These are phyloP conservation scores for Sternotherus odoratus DNA, from an alignment of 2,797 vertebrate species.

Conservation along the genomic window DNA sequence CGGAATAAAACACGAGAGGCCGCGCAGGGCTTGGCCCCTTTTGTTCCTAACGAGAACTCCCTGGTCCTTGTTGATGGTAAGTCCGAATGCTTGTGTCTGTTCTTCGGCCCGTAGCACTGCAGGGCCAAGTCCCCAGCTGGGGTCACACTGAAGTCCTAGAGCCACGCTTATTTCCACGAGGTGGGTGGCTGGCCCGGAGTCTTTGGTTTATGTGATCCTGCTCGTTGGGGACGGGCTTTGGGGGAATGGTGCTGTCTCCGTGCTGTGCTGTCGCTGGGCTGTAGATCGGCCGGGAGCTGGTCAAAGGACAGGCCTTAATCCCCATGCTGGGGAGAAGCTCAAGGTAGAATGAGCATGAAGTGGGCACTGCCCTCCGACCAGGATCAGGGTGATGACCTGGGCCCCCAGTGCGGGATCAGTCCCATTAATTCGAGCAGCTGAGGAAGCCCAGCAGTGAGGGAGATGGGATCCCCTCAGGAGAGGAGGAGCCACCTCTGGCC, in stretches of 20 bases:
- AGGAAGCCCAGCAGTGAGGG: not conserved
- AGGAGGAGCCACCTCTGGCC: too few species aligned
- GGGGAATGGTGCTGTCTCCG: not conserved
- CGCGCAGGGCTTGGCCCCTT: conserved; percentile 79
- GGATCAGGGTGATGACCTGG: not conserved
- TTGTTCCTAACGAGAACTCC: conserved; percentile 76
- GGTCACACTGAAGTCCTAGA: not conserved
- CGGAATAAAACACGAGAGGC: conserved; percentile 39
- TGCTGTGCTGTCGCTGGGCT: not conserved
- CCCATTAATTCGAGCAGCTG: not conserved
- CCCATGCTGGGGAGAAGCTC: not conserved
- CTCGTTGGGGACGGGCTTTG: not conserved
- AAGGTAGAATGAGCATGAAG: rapidly evolving
- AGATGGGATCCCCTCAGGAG: not conserved
- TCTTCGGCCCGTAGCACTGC: rapidly evolving
- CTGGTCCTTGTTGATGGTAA: conserved; percentile 77
- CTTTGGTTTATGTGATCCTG: rapidly evolving
- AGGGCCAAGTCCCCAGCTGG: not conserved
- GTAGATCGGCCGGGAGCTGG: not conserved
- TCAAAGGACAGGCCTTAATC: rapidly evolving
- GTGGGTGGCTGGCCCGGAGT: rapidly evolving
- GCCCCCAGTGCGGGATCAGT: not conserved
- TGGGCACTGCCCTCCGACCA: not conserved
- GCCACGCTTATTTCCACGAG: not conserved
- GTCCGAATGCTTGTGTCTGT: rapidly evolving